Percentiles rank a stretch among this genome's conserved stretches.
Conservation (phyloP, 2,113 vertebrate genomes). For the Piaya cayana region DNA sequence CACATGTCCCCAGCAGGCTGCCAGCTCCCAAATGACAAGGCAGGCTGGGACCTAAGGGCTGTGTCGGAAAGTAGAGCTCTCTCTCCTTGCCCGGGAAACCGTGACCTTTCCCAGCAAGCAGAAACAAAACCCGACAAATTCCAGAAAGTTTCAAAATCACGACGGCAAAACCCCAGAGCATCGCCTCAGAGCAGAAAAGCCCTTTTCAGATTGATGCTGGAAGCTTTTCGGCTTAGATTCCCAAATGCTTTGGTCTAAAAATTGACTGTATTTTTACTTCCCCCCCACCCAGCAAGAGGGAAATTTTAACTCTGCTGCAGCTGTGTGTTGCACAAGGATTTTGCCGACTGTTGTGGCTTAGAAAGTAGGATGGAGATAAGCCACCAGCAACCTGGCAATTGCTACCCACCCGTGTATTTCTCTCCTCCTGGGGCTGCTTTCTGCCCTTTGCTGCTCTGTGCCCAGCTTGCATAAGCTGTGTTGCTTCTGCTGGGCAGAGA, state of each 20-base stretch:
- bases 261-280: background rate
- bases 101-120: slow-evolving; percentile 62
- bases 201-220: background rate
- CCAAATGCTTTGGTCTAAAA: background rate
- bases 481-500: background rate
- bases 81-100: slow-evolving; percentile 18
- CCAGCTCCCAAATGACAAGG: background rate
- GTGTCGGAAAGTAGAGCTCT: background rate
- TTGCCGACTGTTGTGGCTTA: background rate
- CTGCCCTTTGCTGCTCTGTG: background rate
- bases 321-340: background rate
- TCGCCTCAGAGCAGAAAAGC: slow-evolving; percentile 37
- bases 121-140: slow-evolving; percentile 65
- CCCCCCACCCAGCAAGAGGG: background rate
- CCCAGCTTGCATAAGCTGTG: background rate
- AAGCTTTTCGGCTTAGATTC: background rate
- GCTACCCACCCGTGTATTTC: rapidly evolving
- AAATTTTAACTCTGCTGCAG: background rate
- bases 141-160: slow-evolving; percentile 66
- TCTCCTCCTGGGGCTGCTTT: background rate
- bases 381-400: rapidly evolving
- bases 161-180: slow-evolving; percentile 36
- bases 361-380: background rate
- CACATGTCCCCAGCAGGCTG: rapidly evolving
- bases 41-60: background rate